Base-by-base conservation (phyloP, 2,888 invertebrate genomes). In the Autographa gamma region DNA sequence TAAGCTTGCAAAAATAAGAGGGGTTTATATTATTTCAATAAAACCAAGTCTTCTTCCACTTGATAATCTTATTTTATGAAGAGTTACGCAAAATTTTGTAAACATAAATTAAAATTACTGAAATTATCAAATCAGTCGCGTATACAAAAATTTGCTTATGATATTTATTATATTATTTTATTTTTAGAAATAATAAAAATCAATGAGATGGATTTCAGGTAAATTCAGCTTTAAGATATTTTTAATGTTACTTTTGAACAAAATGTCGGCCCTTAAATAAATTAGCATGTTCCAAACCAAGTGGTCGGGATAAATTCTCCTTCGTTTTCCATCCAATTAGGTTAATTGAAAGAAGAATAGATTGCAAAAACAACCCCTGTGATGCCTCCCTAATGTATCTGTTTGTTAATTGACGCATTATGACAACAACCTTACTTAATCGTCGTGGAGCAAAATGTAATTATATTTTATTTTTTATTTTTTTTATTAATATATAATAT, bases 341-440 rank as follows among this genome's bases (percentile, higher is more conserved):
- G 69, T 73, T 81, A 81, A 81, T 81, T 81, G 77, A 81, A 79
- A 73, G 73, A 68, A 72, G 66, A 71, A 79, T 81, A 67, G 77
- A 81, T 81, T 81, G 69, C 68, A 72, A 76, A 78, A 81, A 69
- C 73, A 79, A 71, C 63, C 77, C 73, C 56, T 64, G 71, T 80
- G 61, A 52, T 58, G 64, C 63, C 48, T 69, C 43, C 58, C 69
- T 69, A 79, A 79, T 67, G 65, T 80, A 78, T 80, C 80, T 71
- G 80, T 67, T 77, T 59, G 68, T 61, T 66, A 76, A 75, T 75
- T 71, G 73, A 59, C 65, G 62, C 65, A 69, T 69, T 31, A 54
- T 67, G 70, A 70, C 32, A 75, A 62, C 61, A 71, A 2, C n/a
- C n/a, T 65, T 67, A 66, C 56, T 60, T 48, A 16, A 65, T 19